Conservation (phyloP, 2,888 invertebrate species). For the Pheosia gnoma region DNA sequence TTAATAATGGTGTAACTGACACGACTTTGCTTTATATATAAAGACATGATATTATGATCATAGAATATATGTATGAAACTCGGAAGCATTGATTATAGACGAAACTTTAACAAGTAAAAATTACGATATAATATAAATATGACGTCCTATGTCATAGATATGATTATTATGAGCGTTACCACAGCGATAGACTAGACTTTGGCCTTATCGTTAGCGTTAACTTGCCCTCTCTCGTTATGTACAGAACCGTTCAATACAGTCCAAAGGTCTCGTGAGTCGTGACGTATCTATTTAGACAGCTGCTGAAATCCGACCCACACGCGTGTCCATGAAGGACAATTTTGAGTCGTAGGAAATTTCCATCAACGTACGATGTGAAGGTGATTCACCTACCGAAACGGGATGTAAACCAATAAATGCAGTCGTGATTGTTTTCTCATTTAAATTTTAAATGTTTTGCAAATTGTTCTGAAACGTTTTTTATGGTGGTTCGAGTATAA, state of each 20-base stretch:
- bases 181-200: not conserved
- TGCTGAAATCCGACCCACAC: constrained; percentile 21
- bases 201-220: not conserved
- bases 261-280: constrained; percentile 17
- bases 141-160: too few species aligned
- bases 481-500: too few species aligned
- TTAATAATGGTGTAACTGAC: too few species aligned
- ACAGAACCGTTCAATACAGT: constrained; percentile 1
- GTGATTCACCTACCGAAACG: constrained; percentile 15
- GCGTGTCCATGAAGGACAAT: constrained; percentile 30
- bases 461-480: too few species aligned
- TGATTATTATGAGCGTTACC: too few species aligned
- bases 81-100: too few species aligned
- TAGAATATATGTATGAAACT: too few species aligned
- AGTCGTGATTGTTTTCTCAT: constrained; percentile 2
- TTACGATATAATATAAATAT: too few species aligned
- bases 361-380: constrained; percentile 18
- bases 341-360: constrained; percentile 31
- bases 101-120: too few species aligned
- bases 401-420: constrained; percentile 1
- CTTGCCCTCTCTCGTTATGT: not conserved
- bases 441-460: too few species aligned
- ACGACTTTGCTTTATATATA: too few species aligned
- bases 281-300: constrained; percentile 37
- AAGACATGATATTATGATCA: too few species aligned